These are phyloP conservation scores for Tribolium castaneum DNA, from an alignment of 1,140 invertebrate genomes.

Conservation along the genomic window DNA sequence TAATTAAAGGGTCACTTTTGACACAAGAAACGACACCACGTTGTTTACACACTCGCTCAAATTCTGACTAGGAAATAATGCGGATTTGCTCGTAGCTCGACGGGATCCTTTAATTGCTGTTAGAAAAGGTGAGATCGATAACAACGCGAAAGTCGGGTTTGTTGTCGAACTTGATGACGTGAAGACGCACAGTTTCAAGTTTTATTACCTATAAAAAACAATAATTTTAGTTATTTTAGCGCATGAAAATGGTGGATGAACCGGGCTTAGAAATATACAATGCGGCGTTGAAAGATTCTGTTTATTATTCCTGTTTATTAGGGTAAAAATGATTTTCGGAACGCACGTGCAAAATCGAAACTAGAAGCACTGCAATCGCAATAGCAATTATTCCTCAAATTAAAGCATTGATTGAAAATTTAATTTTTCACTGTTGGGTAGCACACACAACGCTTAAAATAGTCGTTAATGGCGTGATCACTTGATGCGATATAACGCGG, in stretches of 20 bases:
- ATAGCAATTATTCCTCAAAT: background rate
- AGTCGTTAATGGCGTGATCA: background rate
- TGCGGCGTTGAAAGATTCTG: too few species aligned
- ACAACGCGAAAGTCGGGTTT: too few species aligned
- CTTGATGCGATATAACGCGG: background rate
- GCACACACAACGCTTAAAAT: background rate
- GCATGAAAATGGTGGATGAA: too few species aligned
- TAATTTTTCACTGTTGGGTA: background rate
- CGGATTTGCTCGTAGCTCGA: too few species aligned
- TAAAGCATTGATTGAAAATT: background rate
- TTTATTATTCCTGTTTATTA: too few species aligned
- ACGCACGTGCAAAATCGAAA: background rate
- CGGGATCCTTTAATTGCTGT: too few species aligned
- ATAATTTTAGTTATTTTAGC: too few species aligned
- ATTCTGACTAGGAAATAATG: background rate
- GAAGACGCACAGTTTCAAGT: too few species aligned
- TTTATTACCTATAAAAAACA: too few species aligned
- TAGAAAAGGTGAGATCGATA: too few species aligned
- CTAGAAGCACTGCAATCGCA: background rate
- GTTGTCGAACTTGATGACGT: too few species aligned
- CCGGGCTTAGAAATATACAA: too few species aligned
- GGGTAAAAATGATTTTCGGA: background rate
- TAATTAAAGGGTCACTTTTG: conserved; percentile 13
- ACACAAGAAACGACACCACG: background rate
- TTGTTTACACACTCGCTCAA: background rate